Percentiles rank a stretch among this genome's conserved stretches.
These are phyloP conservation scores for Aplodontia rufa DNA, from an alignment of 2,113 vertebrate species.

Conservation along the genomic window DNA sequence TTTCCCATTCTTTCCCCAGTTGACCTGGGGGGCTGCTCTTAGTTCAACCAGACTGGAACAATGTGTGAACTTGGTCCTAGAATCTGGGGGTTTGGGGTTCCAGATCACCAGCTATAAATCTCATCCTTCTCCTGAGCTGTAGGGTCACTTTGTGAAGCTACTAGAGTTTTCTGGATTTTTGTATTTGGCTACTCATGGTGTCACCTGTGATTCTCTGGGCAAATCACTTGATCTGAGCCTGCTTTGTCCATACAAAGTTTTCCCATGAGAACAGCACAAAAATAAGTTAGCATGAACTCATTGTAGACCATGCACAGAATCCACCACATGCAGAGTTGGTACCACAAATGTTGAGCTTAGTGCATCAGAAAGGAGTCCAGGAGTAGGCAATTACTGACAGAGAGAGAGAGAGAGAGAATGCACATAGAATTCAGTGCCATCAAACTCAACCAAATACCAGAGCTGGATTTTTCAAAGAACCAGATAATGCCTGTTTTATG, in stretches of 20 bases:
- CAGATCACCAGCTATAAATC: too few relatives aligned
- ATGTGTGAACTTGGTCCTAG: too few relatives aligned
- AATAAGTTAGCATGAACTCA: not conserved
- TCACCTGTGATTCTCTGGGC: not conserved
- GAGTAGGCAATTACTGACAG: not conserved
- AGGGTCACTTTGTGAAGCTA: too few relatives aligned
- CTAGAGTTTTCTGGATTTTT: too few relatives aligned
- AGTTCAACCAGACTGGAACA: too few relatives aligned
- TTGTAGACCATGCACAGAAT: not conserved
- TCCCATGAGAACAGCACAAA: not conserved
- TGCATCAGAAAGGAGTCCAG: not conserved
- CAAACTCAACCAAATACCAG: constrained; percentile 48
- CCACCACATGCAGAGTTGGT: not conserved
- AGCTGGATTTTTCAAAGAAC: constrained; percentile 59
- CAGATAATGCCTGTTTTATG: constrained; percentile 71
- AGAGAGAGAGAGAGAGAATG: not conserved
- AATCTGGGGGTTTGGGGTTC: too few relatives aligned
- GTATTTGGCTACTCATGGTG: not conserved
- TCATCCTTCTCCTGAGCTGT: too few relatives aligned
- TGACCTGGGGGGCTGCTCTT: not conserved
- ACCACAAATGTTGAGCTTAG: not conserved
- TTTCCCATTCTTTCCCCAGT: not conserved
- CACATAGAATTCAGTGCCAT: not conserved
- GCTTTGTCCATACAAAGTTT: not conserved
- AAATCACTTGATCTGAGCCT: not conserved